Conservation (phyloP, 2,113 vertebrate genomes). For the Centrocercus urophasianus region DNA sequence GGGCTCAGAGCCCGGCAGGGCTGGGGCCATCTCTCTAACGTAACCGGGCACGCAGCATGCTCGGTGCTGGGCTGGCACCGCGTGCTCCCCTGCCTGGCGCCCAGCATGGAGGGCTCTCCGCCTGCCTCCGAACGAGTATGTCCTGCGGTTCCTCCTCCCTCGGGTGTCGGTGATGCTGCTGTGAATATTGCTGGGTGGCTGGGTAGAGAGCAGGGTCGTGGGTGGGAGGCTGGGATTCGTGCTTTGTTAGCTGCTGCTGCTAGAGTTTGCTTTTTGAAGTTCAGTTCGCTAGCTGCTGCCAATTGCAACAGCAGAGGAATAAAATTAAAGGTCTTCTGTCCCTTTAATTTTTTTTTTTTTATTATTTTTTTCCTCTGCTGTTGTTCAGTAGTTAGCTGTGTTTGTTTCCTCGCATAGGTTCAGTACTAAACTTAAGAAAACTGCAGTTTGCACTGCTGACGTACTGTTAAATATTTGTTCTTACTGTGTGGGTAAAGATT, state of each 20-base stretch:
- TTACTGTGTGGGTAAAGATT: not conserved
- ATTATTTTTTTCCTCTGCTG: not conserved
- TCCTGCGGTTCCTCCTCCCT: conserved; percentile 24
- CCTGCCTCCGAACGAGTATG: conserved; percentile 60
- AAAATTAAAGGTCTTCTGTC: not conserved
- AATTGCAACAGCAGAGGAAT: rapidly evolving
- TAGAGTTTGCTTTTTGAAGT: not conserved
- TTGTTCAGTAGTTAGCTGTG: not conserved
- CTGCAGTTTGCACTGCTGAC: not conserved
- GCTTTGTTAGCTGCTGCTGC: not conserved
- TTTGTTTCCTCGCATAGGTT: not conserved
- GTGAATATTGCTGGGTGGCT: not conserved
- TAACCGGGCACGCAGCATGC: conserved; percentile 33
- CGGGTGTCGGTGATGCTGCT: not conserved
- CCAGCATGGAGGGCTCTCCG: conserved; percentile 64
- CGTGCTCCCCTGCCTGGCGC: not conserved
- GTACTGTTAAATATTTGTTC: not conserved
- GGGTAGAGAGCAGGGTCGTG: not conserved
- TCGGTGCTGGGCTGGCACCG: not conserved
- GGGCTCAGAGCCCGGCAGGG: conserved; percentile 36
- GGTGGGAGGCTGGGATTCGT: not conserved
- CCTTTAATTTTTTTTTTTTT: not conserved
- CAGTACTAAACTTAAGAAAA: not conserved
- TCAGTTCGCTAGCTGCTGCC: not conserved
- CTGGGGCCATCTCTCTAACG: conserved; percentile 34